Conservation (phyloP, 2,113 vertebrate genomes). For the Perca flavescens region DNA sequence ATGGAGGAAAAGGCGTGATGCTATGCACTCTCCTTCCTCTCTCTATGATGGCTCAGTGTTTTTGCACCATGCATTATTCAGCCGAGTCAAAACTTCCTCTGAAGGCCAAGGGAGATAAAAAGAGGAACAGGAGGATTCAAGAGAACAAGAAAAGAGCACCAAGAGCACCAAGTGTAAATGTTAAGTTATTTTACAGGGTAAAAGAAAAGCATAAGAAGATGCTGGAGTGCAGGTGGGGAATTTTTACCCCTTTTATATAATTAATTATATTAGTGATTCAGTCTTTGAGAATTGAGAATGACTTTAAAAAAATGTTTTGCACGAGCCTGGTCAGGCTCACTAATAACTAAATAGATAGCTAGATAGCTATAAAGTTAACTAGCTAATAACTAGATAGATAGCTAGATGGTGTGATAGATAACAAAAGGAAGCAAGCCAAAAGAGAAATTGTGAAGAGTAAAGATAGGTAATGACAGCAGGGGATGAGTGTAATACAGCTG, state of each 20-base stretch:
- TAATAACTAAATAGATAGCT: background rate
- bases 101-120: constrained; percentile 2
- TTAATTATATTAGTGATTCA: background rate
- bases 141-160: background rate
- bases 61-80: constrained; percentile 32
- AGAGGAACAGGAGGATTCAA: background rate
- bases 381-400: background rate
- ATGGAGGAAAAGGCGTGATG: background rate
- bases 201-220: background rate
- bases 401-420: background rate
- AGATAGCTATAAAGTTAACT: background rate
- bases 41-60: constrained; percentile 20
- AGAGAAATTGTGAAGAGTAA: background rate
- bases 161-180: background rate
- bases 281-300: background rate
- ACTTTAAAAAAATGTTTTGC: background rate
- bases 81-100: constrained; percentile 9
- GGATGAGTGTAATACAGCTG: constrained; percentile 37
- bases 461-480: background rate
- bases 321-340: background rate
- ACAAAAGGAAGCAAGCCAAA: background rate
- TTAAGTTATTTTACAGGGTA: background rate
- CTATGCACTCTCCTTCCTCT: background rate
- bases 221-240: background rate
- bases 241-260: background rate